Percentiles rank a stretch among this genome's conserved stretches.
Conservation (phyloP, 2,888 invertebrate genomes). For the Pocota personata region DNA sequence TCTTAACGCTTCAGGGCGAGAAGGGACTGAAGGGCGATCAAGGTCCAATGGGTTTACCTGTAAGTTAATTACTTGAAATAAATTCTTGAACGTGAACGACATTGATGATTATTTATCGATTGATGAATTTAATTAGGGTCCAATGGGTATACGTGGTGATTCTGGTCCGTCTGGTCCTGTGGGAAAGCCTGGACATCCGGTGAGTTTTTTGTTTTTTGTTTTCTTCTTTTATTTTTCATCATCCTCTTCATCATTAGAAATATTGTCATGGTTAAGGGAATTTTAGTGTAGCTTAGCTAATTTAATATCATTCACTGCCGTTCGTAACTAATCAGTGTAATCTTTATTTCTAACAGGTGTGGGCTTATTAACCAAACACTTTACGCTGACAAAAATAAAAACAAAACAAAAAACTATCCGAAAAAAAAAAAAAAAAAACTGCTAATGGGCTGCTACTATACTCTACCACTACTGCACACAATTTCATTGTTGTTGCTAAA, state of each 20-base stretch:
- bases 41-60: slow-evolving; percentile 98
- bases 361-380: slow-evolving; percentile 82
- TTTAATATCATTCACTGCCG: slow-evolving; percentile 48
- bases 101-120: slow-evolving; percentile 53
- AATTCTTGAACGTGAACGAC: slow-evolving; percentile 27
- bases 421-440: slow-evolving; percentile 54
- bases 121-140: slow-evolving; percentile 78
- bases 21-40: slow-evolving; percentile 82
- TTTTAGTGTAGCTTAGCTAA: slow-evolving; percentile 10
- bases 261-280: slow-evolving; percentile 27
- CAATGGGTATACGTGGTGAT: slow-evolving; percentile 83
- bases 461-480: slow-evolving; percentile 69
- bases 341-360: slow-evolving; percentile 82
- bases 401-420: slow-evolving; percentile 54
- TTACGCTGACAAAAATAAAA: slow-evolving; percentile 71
- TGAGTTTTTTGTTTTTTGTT: slow-evolving; percentile 75
- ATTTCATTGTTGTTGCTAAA: slow-evolving; percentile 64
- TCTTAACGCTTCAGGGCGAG: slow-evolving; percentile 79
- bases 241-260: neutral
- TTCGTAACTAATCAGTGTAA: slow-evolving; percentile 71
- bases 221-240: neutral
- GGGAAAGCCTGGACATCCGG: slow-evolving; percentile 83
- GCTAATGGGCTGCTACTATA: slow-evolving; percentile 71
- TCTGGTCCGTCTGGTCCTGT: slow-evolving; percentile 81
- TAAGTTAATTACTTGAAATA: slow-evolving; percentile 84